Conservation (phyloP, 2,113 vertebrate species). For the Dolichotis patagonum region DNA sequence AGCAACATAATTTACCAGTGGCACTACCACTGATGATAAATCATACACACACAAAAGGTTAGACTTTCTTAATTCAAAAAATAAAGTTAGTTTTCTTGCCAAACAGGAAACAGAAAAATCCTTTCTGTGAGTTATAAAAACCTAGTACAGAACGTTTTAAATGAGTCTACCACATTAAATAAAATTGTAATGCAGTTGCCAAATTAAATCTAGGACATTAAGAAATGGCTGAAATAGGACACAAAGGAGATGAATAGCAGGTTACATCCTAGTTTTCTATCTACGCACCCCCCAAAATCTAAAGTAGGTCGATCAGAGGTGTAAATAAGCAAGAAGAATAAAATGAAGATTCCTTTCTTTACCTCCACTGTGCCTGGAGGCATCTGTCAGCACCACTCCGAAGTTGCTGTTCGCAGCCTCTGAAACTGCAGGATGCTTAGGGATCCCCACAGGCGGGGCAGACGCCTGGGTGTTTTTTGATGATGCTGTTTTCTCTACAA, state of each 20-base stretch:
- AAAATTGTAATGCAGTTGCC: not conserved
- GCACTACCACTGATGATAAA: not conserved
- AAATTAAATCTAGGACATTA: not conserved
- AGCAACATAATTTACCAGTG: not conserved
- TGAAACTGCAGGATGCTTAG: conserved; percentile 87
- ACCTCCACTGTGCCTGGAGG: conserved; percentile 93
- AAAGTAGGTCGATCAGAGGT: not conserved
- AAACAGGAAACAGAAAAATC: conserved; percentile 19
- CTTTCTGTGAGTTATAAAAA: conserved; percentile 45
- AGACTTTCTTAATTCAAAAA: conserved; percentile 21
- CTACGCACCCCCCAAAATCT: not conserved
- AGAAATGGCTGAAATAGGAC: conserved; percentile 32
- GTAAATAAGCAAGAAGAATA: not conserved
- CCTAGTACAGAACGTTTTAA: conserved; percentile 11
- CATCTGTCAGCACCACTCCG: conserved; percentile 90
- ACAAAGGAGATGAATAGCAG: not conserved
- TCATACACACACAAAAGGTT: not conserved
- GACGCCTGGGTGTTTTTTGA: conserved; percentile 91
- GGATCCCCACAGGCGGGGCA: conserved; percentile 82
- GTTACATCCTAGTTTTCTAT: not conserved
- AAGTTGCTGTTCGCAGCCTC: conserved; percentile 90
- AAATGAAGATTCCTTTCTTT: conserved; percentile 43
- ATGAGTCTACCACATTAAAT: not conserved
- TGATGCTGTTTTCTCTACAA: conserved; percentile 90
- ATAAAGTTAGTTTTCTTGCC: conserved; percentile 10